A percentile compares a stretch with the other conserved stretches of the same genome.
These are phyloP conservation scores for Chrysogorgia sp. DNA, from an alignment of 92 coral and sea anemone species.

Conservation along the genomic window DNA sequence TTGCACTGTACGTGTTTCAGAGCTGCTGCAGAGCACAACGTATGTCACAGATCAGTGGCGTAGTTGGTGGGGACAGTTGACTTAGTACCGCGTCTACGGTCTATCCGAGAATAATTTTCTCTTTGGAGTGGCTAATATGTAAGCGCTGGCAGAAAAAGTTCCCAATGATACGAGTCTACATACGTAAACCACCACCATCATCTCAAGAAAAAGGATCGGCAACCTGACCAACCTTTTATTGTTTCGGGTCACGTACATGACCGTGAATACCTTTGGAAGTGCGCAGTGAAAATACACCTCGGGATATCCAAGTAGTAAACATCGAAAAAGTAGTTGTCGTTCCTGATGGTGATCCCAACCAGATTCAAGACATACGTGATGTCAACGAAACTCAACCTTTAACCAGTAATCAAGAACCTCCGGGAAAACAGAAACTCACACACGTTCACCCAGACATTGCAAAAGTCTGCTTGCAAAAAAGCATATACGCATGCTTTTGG, in stretches of 20 bases:
- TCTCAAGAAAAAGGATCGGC: conserved; percentile 47
- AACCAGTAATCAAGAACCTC: not conserved
- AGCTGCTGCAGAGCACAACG: too few relatives aligned
- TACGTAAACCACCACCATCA: conserved; percentile 44
- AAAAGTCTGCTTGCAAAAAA: too few relatives aligned
- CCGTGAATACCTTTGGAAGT: conserved; percentile 55
- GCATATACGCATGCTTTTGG: conserved; percentile 53
- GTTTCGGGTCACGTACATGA: conserved; percentile 59
- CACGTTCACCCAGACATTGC: conserved; percentile 46
- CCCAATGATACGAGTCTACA: too few relatives aligned
- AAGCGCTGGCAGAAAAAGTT: too few relatives aligned
- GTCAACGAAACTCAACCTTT: conserved; percentile 25
- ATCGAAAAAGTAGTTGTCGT: conserved; percentile 64
- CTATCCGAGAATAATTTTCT: too few relatives aligned
- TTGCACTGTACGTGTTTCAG: too few relatives aligned
- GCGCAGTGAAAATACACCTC: conserved; percentile 46
- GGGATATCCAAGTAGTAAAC: conserved; percentile 53
- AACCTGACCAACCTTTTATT: conserved; percentile 61
- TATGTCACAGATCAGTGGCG: too few relatives aligned
- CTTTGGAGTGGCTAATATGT: too few relatives aligned
- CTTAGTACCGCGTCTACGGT: too few relatives aligned
- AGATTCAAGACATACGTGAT: conserved; percentile 20
- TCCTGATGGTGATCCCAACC: conserved; percentile 49
- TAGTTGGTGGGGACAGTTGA: too few relatives aligned
- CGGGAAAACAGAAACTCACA: not conserved